These are phyloP conservation scores for Odontomyia ornata DNA, from an alignment of 2,888 invertebrate genomes.

Conservation along the genomic window DNA sequence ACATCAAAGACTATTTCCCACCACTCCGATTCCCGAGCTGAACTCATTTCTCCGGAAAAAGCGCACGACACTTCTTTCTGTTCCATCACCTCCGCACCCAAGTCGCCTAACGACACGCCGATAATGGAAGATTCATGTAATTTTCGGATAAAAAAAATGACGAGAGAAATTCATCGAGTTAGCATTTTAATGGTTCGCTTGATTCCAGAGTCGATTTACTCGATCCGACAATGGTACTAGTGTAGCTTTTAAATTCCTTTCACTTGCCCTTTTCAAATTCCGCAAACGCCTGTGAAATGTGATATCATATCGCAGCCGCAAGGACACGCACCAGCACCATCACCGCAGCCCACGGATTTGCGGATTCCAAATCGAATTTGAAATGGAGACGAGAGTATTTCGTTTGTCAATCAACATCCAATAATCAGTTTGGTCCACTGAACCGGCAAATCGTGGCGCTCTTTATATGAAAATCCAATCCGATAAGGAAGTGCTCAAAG, in stretches of 20 bases:
- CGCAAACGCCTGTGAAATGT: slow-evolving; percentile 8
- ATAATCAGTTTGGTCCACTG: slow-evolving; percentile 25
- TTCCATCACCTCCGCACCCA: neutral
- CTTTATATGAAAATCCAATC: slow-evolving; percentile 19
- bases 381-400: slow-evolving; percentile 14
- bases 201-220: slow-evolving; percentile 17
- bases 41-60: neutral
- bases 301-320: neutral
- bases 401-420: slow-evolving; percentile 33
- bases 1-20: slow-evolving; percentile 30
- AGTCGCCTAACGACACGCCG: neutral
- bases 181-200: slow-evolving; percentile 32
- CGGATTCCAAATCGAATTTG: neutral
- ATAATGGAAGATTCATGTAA: slow-evolving; percentile 42
- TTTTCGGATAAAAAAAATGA: slow-evolving; percentile 32
- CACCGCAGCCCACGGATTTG: neutral
- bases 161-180: slow-evolving; percentile 28
- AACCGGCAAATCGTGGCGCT: slow-evolving; percentile 13
- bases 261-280: neutral
- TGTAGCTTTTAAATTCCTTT: neutral
- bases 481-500: slow-evolving; percentile 12
- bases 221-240: neutral
- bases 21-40: slow-evolving; percentile 3
- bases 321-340: neutral
- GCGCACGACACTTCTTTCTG: neutral